These are phyloP conservation scores for Arion vulgaris DNA, from an alignment of 1,140 invertebrate species.

Conservation along the genomic window DNA sequence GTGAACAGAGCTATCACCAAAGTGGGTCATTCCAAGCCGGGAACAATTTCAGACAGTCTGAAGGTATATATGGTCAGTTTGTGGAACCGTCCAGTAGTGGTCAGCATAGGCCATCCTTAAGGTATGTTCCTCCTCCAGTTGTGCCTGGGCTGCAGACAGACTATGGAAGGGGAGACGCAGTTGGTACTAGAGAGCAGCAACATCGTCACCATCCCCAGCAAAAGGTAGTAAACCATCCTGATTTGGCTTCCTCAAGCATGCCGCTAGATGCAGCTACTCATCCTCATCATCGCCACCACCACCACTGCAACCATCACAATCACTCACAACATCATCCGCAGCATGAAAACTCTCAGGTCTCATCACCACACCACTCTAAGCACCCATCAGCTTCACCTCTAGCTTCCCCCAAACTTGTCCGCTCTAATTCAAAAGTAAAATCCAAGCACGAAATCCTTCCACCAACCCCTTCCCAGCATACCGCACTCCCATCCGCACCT, in stretches of 20 bases:
- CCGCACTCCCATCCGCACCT: constrained; percentile 3
- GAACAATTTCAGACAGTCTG: neutral
- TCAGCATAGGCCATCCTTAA: constrained; percentile 9
- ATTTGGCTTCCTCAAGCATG: neutral
- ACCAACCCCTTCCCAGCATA: neutral
- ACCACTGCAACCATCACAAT: neutral
- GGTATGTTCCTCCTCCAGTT: constrained; percentile 27
- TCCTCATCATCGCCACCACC: neutral
- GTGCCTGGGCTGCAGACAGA: neutral
- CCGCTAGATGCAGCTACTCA: neutral
- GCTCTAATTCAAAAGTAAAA: neutral
- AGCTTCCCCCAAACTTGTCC: neutral
- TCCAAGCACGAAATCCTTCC: neutral
- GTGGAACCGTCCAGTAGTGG: neutral
- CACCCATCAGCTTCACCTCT: neutral
- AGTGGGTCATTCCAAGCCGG: neutral
- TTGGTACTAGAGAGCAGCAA: neutral
- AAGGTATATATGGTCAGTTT: constrained; percentile 31
- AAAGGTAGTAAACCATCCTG: neutral
- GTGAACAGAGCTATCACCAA: neutral
- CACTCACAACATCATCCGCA: neutral
- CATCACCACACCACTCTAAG: neutral
- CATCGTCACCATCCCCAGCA: neutral
- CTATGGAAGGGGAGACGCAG: neutral
- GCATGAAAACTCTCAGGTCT: neutral